Evolutionary conservation across 2,888 invertebrate species (phyloP), one percentile per base, ranked within the genome.

Genomic region (Dryococelus australis): DNA sequence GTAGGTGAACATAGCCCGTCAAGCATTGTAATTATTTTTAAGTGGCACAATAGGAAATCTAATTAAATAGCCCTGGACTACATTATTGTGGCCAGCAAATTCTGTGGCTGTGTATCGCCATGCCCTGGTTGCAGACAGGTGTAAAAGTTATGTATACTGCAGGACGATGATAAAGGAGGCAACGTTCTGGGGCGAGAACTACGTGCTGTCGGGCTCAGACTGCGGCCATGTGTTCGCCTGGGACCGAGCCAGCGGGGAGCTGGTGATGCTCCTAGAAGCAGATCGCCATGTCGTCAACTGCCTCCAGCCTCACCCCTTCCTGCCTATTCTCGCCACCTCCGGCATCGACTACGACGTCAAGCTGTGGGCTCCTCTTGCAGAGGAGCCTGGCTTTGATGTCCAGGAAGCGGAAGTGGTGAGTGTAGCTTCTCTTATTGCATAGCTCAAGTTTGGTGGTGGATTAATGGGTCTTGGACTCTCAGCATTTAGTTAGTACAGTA

Each of bases 271-370:
- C 0, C 92, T 97, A 89, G 95, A 96, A 91, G 97, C 96, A 8
- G 97, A 97, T 92, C 95, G 95, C 88, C 97, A 97, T 91, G 96
- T 96, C 0, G 97, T 97, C 85, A 97, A 97, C 92, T 97, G 97
- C 91, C 92, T 97, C 0, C 97, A 97, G 91, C 97, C 97, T 0
- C 97, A 97, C 93, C 97, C 97, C 0, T 94, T 94, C 87, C 93
- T 96, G 89, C 96, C 96, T 0, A 93, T 96, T 90, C 92, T 97
- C 84, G 97, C 97, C 0, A 96, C 97, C 20, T 97, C 97, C 89
- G 97, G 97, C n/a, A 97, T 97, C 89, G 97, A 97, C 91, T 97
- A 97, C 91, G 97, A 97, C 91, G 94, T 97, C 43, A 97, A 97
- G 92, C 92, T 97, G 0, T 97, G 97, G 97, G 94, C 96, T 1